Evolutionary conservation across 2,888 invertebrate genomes (phyloP).

Genomic region (Aelia acuminata): DNA sequence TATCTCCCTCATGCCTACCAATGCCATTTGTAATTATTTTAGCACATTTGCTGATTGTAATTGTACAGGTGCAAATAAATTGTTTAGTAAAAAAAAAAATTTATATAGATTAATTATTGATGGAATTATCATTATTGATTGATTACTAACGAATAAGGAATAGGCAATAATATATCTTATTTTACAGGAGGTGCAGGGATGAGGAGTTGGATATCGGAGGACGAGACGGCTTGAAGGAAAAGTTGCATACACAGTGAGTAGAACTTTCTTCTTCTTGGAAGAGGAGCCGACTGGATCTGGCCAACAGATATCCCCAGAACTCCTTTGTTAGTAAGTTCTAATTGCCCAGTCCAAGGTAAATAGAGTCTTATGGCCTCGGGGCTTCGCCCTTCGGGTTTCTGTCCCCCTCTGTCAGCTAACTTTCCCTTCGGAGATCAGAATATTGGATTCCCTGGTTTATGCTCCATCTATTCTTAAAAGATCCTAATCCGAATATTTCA

Average conservation of each 20-base stretch:
- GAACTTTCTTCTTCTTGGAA: neutral
- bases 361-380: neutral
- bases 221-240: neutral
- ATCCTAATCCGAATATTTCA: neutral
- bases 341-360: slow-evolving; percentile 33
- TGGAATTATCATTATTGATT: no score
- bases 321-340: slow-evolving; percentile 41
- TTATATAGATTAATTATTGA: no score
- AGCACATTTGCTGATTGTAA: no score
- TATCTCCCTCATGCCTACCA: no score
- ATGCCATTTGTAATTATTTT: no score
- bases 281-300: neutral
- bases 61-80: no score
- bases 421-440: neutral
- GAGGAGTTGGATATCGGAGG: slow-evolving; percentile 24
- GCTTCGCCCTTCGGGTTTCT: neutral
- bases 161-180: neutral
- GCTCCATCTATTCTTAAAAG: neutral
- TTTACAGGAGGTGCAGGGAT: slow-evolving; percentile 50
- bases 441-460: neutral
- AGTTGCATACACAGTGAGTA: slow-evolving; percentile 8
- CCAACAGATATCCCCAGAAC: neutral
- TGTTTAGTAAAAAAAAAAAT: no score
- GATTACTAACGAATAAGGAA: neutral
- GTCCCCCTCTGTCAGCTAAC: neutral